Evolutionary conservation across 2,113 vertebrate species (phyloP).

Genomic region (Physeter macrocephalus): DNA sequence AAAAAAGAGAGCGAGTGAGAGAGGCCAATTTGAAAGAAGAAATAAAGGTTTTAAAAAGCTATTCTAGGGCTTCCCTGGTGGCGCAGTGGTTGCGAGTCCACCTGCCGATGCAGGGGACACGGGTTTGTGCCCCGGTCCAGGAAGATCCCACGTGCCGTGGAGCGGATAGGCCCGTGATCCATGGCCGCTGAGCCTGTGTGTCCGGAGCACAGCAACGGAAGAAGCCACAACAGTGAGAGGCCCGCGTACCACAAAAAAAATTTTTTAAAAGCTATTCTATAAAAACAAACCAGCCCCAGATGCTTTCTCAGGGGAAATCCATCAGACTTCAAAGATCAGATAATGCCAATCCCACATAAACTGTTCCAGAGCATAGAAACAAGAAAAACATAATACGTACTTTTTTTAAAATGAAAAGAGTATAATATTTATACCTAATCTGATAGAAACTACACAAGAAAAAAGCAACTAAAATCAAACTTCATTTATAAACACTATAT

Average conservation of each 20-base stretch:
- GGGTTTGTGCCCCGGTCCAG: too few species aligned
- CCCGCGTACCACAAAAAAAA: too few species aligned
- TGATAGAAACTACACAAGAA: neutral
- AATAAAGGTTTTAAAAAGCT: neutral
- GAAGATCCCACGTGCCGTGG: too few species aligned
- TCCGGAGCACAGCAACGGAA: too few species aligned
- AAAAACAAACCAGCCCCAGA: neutral
- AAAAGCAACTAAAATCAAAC: neutral
- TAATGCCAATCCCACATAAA: neutral
- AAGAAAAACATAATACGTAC: neutral
- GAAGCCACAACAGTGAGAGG: too few species aligned
- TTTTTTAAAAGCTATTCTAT: neutral
- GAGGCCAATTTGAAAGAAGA: neutral
- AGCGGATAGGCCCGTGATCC: too few species aligned
- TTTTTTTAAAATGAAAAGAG: neutral
- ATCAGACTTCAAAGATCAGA: neutral
- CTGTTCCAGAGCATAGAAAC: neutral
- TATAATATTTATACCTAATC: neutral
- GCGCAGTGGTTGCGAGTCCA: too few species aligned
- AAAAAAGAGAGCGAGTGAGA: neutral
- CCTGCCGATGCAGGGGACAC: too few species aligned
- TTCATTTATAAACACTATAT: neutral
- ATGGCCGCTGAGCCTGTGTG: too few species aligned
- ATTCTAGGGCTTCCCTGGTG: too few species aligned
- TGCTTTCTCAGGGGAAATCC: neutral